Evolutionary conservation across 2,888 invertebrate species (phyloP), one percentile per base, ranked within the genome.

Genomic region (Emmelina monodactyla): DNA sequence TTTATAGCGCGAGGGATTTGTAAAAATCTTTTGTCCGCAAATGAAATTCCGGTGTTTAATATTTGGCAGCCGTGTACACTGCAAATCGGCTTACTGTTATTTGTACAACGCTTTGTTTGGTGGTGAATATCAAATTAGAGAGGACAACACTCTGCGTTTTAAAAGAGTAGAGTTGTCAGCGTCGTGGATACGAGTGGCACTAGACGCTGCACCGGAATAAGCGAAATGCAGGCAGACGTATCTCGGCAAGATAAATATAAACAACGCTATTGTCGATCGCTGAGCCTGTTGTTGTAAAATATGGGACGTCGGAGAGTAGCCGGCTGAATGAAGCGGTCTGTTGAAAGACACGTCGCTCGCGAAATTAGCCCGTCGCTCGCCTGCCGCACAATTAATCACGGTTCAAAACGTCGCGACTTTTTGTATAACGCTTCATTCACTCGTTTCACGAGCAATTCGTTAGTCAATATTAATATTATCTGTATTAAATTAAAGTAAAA

Each of bases 111-210:
- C 25, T 25, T 25, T 25, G 25, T 25, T 25, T 25, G 25, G 4
- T 11, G 11, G 25, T 34, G 28, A 33, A 41, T 33, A 39, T 31
- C 31, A 33, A 39, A 43, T 40, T 42, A 30, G 30, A 34, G 37
- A 34, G 25, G 25, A 34, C 22, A 28, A 22, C 22, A 16, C 37
- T 35, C 31, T 32, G 22, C 15, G 34, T 37, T 41, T 39, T 42
- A 40, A 39, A 37, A 43, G 37, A 38, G 44, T 31, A 25, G 39
- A 38, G 33, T 41, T 31, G 31, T 37, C 36, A 36, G 42, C 38
- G 41, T 42, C 50, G 46, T 52, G 42, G 47, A 48, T 45, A 50
- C 53, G 51, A 48, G 40, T 44, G 51, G 44, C 45, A 45, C 50
- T 52, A 49, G 39, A 50, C 50, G 39, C 45, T 38, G 42, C 43